Percentiles rank a stretch among this genome's conserved stretches.
Conservation (phyloP, 1,140 invertebrate species). For the Pseudomyrmex concolor region DNA sequence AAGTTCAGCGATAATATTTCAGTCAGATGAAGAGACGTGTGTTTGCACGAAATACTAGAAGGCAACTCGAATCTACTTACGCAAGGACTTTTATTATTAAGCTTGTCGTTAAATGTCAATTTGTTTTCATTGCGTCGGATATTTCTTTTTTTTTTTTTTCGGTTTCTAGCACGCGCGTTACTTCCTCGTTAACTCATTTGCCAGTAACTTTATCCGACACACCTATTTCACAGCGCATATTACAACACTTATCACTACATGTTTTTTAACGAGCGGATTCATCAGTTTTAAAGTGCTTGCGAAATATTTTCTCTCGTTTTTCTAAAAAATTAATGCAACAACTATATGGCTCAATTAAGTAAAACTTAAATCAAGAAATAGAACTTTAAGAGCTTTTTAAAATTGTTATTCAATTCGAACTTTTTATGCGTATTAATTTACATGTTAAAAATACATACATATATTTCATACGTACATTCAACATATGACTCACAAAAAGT, state of each 20-base stretch:
- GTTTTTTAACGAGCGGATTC: neutral
- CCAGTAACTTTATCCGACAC: constrained; percentile 11
- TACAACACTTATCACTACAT: constrained; percentile 31
- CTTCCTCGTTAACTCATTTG: constrained; percentile 38
- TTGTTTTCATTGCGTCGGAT: neutral
- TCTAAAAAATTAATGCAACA: no score
- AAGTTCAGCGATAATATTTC: neutral
- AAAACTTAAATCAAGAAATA: no score
- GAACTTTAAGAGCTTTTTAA: no score
- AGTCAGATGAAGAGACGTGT: neutral
- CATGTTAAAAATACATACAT: no score
- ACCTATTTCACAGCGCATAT: constrained; percentile 14
- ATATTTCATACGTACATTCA: no score
- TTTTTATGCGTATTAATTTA: no score
- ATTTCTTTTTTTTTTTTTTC: constrained; percentile 23
- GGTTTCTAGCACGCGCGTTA: constrained; percentile 1
- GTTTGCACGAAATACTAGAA: constrained; percentile 10
- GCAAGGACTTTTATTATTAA: constrained; percentile 20
- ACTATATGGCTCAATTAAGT: no score
- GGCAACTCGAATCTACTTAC: neutral
- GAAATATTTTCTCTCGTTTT: neutral
- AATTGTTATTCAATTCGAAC: no score
- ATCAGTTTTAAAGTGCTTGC: constrained; percentile 2
- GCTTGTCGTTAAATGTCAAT: constrained; percentile 20
- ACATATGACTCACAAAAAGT: no score